These are phyloP conservation scores for Drosophila carrolli DNA, from an alignment of 1,140 invertebrate genomes.

Conservation along the genomic window DNA sequence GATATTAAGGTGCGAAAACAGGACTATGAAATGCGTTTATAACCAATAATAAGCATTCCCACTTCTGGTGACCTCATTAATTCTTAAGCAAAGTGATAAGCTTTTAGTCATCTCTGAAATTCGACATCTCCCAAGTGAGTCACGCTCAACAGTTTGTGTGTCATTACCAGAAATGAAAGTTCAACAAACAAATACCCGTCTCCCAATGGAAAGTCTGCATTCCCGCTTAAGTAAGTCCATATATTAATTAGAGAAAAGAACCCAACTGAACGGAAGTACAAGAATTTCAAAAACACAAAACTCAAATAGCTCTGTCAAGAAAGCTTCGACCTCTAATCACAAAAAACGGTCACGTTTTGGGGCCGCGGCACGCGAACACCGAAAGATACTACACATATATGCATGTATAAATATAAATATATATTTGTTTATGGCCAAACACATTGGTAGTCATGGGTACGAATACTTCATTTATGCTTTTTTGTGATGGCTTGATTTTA, in stretches of 20 bases:
- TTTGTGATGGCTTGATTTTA: slow-evolving; percentile 26
- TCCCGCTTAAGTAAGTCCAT: slow-evolving; percentile 2
- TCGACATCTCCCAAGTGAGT: slow-evolving; percentile 21
- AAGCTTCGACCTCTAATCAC: slow-evolving; percentile 35
- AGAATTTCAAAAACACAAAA: slow-evolving; percentile 25
- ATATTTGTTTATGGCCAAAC: slow-evolving; percentile 5
- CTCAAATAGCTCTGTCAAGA: slow-evolving; percentile 20
- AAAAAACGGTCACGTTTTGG: slow-evolving; percentile 60
- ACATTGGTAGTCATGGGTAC: slow-evolving; percentile 30
- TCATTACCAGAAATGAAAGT: slow-evolving; percentile 37
- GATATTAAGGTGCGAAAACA: too few species aligned
- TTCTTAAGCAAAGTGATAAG: neutral
- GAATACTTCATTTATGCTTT: slow-evolving; percentile 17
- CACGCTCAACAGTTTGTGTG: slow-evolving; percentile 19
- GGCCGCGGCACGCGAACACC: slow-evolving; percentile 36
- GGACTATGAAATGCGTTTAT: neutral
- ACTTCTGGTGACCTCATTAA: neutral
- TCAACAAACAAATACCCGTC: slow-evolving; percentile 1
- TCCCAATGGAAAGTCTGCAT: slow-evolving; percentile 23
- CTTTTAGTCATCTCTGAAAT: slow-evolving; percentile 3
- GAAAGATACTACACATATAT: slow-evolving; percentile 24
- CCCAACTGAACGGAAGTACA: slow-evolving; percentile 32
- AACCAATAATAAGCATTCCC: neutral
- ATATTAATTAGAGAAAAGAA: slow-evolving; percentile 32
- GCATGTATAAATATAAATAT: neutral